Conservation (phyloP, 2,113 vertebrate genomes). For the Thermophis baileyi region DNA sequence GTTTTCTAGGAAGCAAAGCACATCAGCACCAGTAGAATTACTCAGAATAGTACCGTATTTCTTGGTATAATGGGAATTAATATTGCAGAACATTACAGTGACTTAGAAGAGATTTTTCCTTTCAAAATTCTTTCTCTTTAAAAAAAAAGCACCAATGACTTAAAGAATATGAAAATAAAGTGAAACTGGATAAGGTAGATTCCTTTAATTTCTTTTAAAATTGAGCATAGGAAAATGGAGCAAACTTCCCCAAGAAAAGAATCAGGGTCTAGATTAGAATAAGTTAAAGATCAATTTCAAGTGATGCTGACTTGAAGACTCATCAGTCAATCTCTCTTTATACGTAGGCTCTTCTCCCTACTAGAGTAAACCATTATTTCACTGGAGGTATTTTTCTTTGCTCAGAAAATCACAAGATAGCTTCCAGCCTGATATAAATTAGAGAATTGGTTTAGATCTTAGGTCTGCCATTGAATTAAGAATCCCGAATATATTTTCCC, state of each 20-base stretch:
- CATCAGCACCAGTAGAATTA: constrained; percentile 3
- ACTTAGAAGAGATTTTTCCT: constrained; percentile 11
- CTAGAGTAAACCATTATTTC: background rate
- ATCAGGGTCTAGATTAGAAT: background rate
- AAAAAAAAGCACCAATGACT: background rate
- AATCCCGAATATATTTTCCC: background rate
- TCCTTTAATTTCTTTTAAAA: background rate
- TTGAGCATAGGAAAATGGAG: background rate
- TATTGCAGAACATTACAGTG: constrained; percentile 24
- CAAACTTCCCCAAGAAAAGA: background rate
- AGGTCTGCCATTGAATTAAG: background rate
- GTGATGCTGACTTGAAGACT: background rate
- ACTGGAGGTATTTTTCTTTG: background rate
- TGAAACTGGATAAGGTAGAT: background rate
- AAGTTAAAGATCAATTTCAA: background rate
- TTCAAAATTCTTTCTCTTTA: background rate
- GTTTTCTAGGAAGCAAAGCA: constrained; percentile 30
- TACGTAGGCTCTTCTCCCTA: no score
- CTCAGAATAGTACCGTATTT: background rate
- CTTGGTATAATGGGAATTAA: constrained; percentile 34
- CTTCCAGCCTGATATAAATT: background rate
- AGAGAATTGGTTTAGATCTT: background rate
- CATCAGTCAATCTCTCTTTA: background rate
- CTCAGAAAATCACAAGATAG: background rate
- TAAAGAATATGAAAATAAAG: background rate